These are phyloP conservation scores for Drosophila kokeensis DNA, from an alignment of 2,888 invertebrate species.

Conservation along the genomic window DNA sequence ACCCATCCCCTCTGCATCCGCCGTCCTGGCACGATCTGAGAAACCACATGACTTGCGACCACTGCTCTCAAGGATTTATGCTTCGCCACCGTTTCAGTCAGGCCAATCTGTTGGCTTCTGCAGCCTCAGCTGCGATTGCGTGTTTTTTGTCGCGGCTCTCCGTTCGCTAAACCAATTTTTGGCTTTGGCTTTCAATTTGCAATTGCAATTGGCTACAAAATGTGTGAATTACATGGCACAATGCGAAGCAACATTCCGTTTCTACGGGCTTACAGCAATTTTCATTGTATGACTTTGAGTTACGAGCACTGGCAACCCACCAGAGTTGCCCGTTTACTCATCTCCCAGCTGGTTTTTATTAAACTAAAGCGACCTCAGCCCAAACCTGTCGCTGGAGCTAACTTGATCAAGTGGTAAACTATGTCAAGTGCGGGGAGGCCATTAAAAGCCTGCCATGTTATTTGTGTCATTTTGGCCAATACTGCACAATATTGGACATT, in stretches of 20 bases:
- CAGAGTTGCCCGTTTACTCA: constrained; percentile 21
- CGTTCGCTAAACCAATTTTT: constrained; percentile 40
- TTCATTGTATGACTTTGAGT: constrained; percentile 30
- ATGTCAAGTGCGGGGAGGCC: neutral
- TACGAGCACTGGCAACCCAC: constrained; percentile 11
- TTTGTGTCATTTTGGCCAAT: neutral
- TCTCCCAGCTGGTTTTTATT: constrained; percentile 33
- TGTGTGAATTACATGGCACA: constrained; percentile 52
- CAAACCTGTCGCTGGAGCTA: neutral
- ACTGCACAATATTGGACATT: neutral
- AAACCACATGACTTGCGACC: constrained; percentile 61
- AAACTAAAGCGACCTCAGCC: constrained; percentile 18
- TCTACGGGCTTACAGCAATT: constrained; percentile 34
- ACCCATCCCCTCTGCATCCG: neutral
- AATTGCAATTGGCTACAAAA: constrained; percentile 50
- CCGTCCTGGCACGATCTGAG: constrained; percentile 37
- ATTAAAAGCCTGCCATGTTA: neutral
- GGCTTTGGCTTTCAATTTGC: constrained; percentile 66
- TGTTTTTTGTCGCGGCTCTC: constrained; percentile 45
- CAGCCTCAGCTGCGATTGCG: constrained; percentile 35
- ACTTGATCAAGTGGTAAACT: neutral
- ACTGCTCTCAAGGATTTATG: constrained; percentile 73
- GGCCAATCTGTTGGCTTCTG: constrained; percentile 61
- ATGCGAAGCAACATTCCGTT: constrained; percentile 9
- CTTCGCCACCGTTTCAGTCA: constrained; percentile 66